Conservation (phyloP, 2,113 vertebrate species). For the Etia nguti region DNA sequence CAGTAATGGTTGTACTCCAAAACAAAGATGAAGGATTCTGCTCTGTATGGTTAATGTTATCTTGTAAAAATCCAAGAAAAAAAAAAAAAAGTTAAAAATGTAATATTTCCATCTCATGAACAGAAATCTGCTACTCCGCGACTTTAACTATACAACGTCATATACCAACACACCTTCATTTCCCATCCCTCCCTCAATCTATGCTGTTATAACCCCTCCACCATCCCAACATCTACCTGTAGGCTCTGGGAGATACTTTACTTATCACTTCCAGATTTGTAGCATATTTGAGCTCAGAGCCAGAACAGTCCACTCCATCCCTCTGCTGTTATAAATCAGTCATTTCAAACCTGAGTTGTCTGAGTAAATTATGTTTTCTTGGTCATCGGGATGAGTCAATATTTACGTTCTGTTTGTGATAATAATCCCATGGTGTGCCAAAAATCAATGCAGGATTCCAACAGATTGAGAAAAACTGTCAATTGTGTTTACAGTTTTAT, state of each 20-base stretch:
- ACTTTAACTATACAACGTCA: not conserved
- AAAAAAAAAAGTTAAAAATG: accelerated
- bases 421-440: not conserved
- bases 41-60: not conserved
- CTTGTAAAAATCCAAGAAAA: not conserved
- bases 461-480: not conserved
- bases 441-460: not conserved
- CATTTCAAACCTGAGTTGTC: not conserved
- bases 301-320: not conserved
- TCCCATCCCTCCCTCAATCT: not conserved
- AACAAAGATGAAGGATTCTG: not conserved
- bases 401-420: not conserved
- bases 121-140: not conserved
- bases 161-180: not conserved
- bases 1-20: not conserved
- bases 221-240: not conserved
- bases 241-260: not conserved
- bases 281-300: not conserved
- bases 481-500: not conserved
- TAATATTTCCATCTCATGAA: not conserved
- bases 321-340: not conserved
- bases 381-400: not conserved
- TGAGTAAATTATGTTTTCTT: not conserved
- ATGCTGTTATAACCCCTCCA: not conserved
- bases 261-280: not conserved